These are phyloP conservation scores for Orchestes rusci DNA, from an alignment of 2,888 invertebrate species.

Conservation along the genomic window DNA sequence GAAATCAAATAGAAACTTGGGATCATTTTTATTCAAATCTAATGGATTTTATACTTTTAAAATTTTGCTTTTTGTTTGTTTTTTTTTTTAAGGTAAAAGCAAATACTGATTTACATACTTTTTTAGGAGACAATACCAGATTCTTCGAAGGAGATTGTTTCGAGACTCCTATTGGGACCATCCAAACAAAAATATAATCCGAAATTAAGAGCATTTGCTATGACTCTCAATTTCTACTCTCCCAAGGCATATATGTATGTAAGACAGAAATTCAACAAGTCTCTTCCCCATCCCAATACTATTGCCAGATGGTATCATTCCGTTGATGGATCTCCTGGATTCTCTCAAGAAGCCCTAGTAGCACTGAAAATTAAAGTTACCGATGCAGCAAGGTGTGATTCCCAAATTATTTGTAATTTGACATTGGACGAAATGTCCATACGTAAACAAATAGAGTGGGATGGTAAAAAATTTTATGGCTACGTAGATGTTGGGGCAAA, in stretches of 20 bases:
- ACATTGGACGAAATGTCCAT: slow-evolving; percentile 26
- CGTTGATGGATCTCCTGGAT: slow-evolving; percentile 20
- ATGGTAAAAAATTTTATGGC: slow-evolving; percentile 11
- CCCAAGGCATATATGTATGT: slow-evolving; percentile 20
- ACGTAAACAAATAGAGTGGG: slow-evolving; percentile 20
- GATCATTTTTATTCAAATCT: too few species aligned
- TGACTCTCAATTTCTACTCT: slow-evolving; percentile 17
- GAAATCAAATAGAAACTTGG: too few species aligned
- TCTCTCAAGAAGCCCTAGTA: slow-evolving; percentile 19
- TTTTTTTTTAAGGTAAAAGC: too few species aligned
- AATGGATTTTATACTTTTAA: too few species aligned
- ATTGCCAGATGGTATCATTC: slow-evolving; percentile 19
- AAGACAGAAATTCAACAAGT: slow-evolving; percentile 16
- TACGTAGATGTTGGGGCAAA: slow-evolving; percentile 7
- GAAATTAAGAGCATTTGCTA: slow-evolving; percentile 8
- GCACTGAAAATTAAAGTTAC: slow-evolving; percentile 18
- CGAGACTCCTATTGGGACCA: too few species aligned
- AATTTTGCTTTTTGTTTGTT: too few species aligned
- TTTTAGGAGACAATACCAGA: too few species aligned
- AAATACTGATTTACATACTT: too few species aligned
- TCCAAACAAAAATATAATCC: too few species aligned
- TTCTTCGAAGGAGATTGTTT: too few species aligned
- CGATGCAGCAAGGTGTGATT: slow-evolving; percentile 6
- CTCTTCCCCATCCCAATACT: slow-evolving; percentile 19
- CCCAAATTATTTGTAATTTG: background rate